phyloP scores from a whole-genome alignment of 2,113 vertebrate species.

The Psephotus haematonotus region DNA sequence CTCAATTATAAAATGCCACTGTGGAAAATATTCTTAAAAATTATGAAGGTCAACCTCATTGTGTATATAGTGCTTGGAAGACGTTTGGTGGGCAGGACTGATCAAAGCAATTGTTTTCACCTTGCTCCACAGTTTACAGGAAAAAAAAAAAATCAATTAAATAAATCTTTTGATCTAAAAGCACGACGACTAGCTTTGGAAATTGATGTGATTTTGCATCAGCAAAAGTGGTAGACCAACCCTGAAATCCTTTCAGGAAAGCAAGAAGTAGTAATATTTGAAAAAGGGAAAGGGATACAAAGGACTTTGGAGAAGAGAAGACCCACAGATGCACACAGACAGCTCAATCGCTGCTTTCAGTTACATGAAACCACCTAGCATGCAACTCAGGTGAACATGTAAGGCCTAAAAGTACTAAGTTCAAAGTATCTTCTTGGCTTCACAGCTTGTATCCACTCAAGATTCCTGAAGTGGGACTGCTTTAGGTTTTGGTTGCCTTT shows the following conservation, averaged over 20 bases:
- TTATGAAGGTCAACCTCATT: not conserved
- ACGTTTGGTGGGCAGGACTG: not conserved
- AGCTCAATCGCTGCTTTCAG: not conserved
- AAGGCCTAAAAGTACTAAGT: not conserved
- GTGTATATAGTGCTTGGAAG: not conserved
- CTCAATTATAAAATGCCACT: not conserved
- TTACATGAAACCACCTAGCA: not conserved
- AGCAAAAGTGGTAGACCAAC: not conserved
- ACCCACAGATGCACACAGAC: rapidly evolving
- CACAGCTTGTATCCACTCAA: not conserved
- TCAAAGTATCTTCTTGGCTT: not conserved
- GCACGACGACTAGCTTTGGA: not conserved
- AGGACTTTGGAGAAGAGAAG: not conserved
- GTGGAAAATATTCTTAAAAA: not conserved
- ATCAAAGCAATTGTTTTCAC: not conserved
- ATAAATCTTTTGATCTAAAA: not conserved
- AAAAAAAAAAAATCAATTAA: not conserved
- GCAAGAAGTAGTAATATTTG: not conserved
- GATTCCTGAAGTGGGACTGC: not conserved
- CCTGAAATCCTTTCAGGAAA: not conserved
- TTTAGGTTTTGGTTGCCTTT: not conserved
- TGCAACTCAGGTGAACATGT: not conserved
- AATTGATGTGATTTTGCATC: not conserved
- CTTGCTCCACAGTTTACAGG: not conserved
- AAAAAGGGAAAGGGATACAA: not conserved